A percentile compares a stretch with the other conserved stretches of the same genome.
Evolutionary conservation across 2,888 invertebrate genomes (phyloP).

Genomic region (Arrhopalites spinosus): DNA sequence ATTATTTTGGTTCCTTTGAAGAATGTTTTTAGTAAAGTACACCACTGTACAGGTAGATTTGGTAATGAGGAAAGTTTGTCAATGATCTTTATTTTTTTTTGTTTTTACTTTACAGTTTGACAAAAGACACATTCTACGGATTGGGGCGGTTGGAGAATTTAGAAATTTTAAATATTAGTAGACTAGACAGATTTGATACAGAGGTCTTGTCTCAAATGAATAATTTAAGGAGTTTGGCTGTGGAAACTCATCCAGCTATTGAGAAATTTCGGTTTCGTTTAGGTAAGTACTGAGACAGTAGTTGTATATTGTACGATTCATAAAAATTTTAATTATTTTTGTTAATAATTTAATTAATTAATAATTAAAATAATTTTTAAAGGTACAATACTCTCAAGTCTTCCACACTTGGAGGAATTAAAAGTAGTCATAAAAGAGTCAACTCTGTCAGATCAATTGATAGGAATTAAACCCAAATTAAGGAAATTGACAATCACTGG

Average conservation of each 20-base stretch:
- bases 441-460: constrained; percentile 73
- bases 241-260: constrained; percentile 76
- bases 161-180: constrained; percentile 73
- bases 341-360: too few species aligned
- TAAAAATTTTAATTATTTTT: too few species aligned
- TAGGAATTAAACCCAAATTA: constrained; percentile 73
- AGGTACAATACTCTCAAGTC: constrained; percentile 68
- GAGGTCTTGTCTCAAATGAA: constrained; percentile 74
- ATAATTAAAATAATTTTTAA: neutral
- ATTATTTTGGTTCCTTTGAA: too few species aligned
- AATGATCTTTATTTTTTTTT: too few species aligned
- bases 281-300: constrained; percentile 61
- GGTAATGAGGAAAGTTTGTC: too few species aligned
- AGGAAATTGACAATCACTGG: constrained; percentile 81
- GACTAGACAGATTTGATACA: constrained; percentile 75
- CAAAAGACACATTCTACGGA: constrained; percentile 73
- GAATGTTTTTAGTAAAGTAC: too few species aligned
- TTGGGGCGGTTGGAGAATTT: constrained; percentile 74
- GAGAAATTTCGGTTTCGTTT: constrained; percentile 71
- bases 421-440: constrained; percentile 77
- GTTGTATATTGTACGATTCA: neutral
- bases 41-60: too few species aligned
- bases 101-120: constrained; percentile 64
- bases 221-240: constrained; percentile 71
- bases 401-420: constrained; percentile 75